phyloP scores from a whole-genome alignment of 2,113 vertebrate genomes.

The Nannospalax galili region DNA sequence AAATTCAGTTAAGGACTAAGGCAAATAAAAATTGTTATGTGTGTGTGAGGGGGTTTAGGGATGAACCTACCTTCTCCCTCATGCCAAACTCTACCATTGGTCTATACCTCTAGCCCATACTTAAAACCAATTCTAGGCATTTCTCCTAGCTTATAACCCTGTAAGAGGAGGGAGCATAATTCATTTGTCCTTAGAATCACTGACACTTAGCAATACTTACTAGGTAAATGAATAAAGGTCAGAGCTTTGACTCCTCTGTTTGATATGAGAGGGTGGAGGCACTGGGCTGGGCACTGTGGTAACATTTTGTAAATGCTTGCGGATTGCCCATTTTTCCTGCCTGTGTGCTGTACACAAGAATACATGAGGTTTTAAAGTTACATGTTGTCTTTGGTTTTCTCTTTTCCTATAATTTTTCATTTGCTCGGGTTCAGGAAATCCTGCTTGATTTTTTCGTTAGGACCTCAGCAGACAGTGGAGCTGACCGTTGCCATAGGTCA shows the following conservation, averaged over 20 bases:
- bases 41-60: not conserved
- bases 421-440: not conserved
- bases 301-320: not conserved
- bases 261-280: not conserved
- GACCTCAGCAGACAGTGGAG: not conserved
- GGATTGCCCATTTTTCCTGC: not conserved
- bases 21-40: not conserved
- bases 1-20: not conserved
- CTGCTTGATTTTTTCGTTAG: not conserved
- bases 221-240: not conserved
- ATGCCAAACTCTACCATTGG: not conserved
- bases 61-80: not conserved
- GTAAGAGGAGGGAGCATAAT: not conserved
- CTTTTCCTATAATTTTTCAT: not conserved
- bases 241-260: not conserved
- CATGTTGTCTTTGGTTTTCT: not conserved
- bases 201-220: slow-evolving; percentile 15
- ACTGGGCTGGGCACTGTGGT: not conserved
- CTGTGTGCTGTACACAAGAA: not conserved
- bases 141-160: slow-evolving; percentile 12
- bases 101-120: not conserved
- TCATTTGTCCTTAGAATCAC: not conserved
- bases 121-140: not conserved
- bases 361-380: not conserved
- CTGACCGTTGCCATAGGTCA: not conserved